Base-by-base conservation (phyloP, 2,888 invertebrate genomes). In the Drosophila anomalata region DNA sequence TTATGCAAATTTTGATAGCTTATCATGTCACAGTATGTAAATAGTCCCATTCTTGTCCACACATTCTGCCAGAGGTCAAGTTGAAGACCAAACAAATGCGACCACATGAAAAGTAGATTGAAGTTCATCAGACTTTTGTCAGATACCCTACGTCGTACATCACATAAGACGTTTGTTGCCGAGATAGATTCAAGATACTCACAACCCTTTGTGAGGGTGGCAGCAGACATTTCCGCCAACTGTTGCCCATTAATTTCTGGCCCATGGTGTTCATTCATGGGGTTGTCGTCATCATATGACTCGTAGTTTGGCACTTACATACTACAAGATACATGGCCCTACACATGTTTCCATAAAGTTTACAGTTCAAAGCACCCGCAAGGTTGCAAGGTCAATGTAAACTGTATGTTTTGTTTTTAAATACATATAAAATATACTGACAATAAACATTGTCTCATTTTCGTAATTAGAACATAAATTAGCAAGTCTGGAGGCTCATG, bases 331-430 rank as follows among this genome's bases (percentile, higher is more conserved):
- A 54, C 20, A 41, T 12, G 29, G 47, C n/a, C 17, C 41, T 55
- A 39, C 20, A 42, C 53, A 47, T 52, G 36, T 46, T 47, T 66
- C 50, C 56, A 24, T 56, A 50, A 63, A 47, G 60, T 67, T 61
- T 80, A 75, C 75, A 73, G 86, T 87, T 87, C 78, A 78, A 75
- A 82, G 86, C 82, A 70, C 83, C 68, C 55, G 70, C 65, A 65
- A 54, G 57, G 67, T 56, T 75, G 63, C 79, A 76, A 75, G 85
- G 83, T 86, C 88, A 84, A 69, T 78, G 79, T 74, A 73, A 36
- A 36, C 6, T n/a, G n/a, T n/a, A 36, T 36, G n/a, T 33, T 12
- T 36, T 36, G 2, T 36, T 36, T n/a, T 12, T 14, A n/a, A 36
- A 36, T 7, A n/a, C n/a, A 14, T 7, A 36, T n/a, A 36, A n/a